phyloP scores from a whole-genome alignment of 1,140 invertebrate species.

The Mesaphorura yosii region DNA sequence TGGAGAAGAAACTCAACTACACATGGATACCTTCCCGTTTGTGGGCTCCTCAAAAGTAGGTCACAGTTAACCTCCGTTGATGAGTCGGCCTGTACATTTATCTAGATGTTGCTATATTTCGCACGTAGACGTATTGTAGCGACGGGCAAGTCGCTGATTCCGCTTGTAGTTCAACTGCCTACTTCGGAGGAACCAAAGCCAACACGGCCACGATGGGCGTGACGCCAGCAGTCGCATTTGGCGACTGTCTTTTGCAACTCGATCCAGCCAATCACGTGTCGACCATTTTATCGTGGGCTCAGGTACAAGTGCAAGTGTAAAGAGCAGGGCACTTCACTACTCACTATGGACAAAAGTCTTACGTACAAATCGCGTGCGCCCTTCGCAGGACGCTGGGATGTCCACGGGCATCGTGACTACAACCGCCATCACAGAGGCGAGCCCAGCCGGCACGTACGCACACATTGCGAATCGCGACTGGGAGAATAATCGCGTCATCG shows the following conservation, averaged over 20 bases:
- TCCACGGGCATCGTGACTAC: constrained; percentile 61
- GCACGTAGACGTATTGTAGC: constrained; percentile 39
- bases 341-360: no score
- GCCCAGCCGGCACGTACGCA: constrained; percentile 26
- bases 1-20: constrained; percentile 51
- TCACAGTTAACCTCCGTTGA: not conserved
- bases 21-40: constrained; percentile 65
- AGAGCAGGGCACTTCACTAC: no score
- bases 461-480: constrained; percentile 34
- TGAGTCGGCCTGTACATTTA: not conserved
- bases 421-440: constrained; percentile 63
- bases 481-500: constrained; percentile 32
- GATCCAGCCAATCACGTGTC: constrained; percentile 13
- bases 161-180: constrained; percentile 41
- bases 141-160: constrained; percentile 44
- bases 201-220: constrained; percentile 32
- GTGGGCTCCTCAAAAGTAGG: constrained; percentile 46
- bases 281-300: constrained; percentile 26
- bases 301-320: constrained; percentile 25
- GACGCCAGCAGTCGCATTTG: constrained; percentile 10
- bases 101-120: not conserved
- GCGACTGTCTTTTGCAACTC: constrained; percentile 20
- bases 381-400: constrained; percentile 42
- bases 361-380: no score
- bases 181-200: constrained; percentile 38